These are phyloP conservation scores for Stenodera caucasica DNA, from an alignment of 2,888 invertebrate genomes.

Conservation along the genomic window DNA sequence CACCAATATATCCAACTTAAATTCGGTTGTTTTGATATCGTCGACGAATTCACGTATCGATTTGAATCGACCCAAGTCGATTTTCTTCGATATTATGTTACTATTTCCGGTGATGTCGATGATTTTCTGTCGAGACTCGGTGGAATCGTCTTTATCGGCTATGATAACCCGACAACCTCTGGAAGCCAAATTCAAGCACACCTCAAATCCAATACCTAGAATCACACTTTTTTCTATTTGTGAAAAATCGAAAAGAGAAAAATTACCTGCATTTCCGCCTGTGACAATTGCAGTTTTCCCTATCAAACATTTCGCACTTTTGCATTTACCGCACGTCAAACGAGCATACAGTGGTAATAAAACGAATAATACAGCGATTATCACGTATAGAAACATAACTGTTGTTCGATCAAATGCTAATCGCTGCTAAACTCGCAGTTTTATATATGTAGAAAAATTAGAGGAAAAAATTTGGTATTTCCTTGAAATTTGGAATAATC, in stretches of 20 bases:
- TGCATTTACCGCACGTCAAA: slow-evolving; percentile 8
- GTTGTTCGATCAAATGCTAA: neutral
- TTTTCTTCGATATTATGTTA: slow-evolving; percentile 51
- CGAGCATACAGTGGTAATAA: neutral
- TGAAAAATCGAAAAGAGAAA: neutral
- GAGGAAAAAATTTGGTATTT: too few species aligned
- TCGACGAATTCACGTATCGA: slow-evolving; percentile 65
- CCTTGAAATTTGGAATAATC: too few species aligned
- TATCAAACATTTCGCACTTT: slow-evolving; percentile 42
- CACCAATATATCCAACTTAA: slow-evolving; percentile 63
- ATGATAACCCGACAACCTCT: slow-evolving; percentile 60
- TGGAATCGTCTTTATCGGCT: slow-evolving; percentile 51
- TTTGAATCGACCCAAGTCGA: slow-evolving; percentile 60
- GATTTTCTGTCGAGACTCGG: slow-evolving; percentile 40
- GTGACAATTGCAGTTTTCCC: slow-evolving; percentile 51
- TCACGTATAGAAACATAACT: neutral
- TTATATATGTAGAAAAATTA: too few species aligned
- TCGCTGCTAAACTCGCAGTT: too few species aligned
- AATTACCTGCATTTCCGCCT: slow-evolving; percentile 45
- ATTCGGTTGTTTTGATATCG: slow-evolving; percentile 59
- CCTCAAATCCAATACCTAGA: slow-evolving; percentile 55
- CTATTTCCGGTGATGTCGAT: slow-evolving; percentile 43
- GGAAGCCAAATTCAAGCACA: slow-evolving; percentile 53
- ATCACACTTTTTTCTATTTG: too few species aligned
- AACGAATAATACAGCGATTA: neutral